Evolutionary conservation across 2,888 invertebrate genomes (phyloP).

Genomic region (Nomada goodeniana): DNA sequence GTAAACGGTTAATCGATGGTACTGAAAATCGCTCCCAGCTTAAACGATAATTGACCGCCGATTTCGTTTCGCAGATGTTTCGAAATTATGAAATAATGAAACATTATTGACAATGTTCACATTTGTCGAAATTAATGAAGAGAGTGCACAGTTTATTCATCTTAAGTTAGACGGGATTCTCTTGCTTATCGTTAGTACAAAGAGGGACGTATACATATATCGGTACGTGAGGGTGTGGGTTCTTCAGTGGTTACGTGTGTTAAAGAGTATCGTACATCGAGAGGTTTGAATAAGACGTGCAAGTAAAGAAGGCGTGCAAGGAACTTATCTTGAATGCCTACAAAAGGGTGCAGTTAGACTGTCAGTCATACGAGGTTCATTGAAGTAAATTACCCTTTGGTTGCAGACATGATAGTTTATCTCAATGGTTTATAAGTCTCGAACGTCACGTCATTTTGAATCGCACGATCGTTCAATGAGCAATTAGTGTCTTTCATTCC

Average conservation of each 20-base stretch:
- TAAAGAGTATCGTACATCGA: neutral
- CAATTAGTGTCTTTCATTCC: neutral
- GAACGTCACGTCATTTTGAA: neutral
- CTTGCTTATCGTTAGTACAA: neutral
- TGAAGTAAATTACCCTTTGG: slow-evolving; percentile 7
- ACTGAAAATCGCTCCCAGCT: slow-evolving; percentile 32
- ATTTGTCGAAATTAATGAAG: neutral
- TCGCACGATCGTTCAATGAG: neutral
- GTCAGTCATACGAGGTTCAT: neutral
- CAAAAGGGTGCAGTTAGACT: neutral
- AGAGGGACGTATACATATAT: neutral
- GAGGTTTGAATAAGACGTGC: neutral
- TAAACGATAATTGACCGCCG: slow-evolving; percentile 43
- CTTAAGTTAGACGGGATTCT: neutral
- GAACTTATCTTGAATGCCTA: neutral
- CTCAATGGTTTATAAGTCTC: neutral
- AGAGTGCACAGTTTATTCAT: neutral
- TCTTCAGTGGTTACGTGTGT: neutral
- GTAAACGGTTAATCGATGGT: slow-evolving; percentile 12
- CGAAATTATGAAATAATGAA: slow-evolving; percentile 18
- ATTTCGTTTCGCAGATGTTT: neutral
- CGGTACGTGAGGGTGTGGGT: neutral
- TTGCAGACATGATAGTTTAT: neutral
- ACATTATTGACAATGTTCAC: neutral
- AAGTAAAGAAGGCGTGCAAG: neutral